Percentiles rank a stretch among this genome's conserved stretches.
phyloP scores from a whole-genome alignment of 2,113 vertebrate genomes.

The Beaufortia kweichowensis region DNA sequence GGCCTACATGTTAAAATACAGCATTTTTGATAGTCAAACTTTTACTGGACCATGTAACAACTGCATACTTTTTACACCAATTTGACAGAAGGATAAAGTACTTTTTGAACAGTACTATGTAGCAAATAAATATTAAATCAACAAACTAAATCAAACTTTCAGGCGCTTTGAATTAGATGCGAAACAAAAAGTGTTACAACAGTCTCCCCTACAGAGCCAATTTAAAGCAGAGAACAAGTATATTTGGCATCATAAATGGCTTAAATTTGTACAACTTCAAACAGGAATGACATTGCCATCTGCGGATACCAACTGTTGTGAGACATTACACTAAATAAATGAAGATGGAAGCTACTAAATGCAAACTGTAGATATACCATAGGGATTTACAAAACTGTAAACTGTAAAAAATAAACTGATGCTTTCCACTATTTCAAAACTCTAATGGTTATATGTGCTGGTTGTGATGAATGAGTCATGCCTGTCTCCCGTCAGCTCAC shows the following conservation, averaged over 20 bases:
- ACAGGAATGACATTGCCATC: neutral
- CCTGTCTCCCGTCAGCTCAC: conserved; percentile 14
- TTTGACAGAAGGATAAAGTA: too few species aligned
- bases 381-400: conserved; percentile 21
- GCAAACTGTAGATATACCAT: neutral
- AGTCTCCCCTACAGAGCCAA: conserved; percentile 1
- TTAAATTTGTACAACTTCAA: neutral
- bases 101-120: neutral
- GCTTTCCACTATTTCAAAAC: conserved; percentile 27
- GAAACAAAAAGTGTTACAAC: too few species aligned
- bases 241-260: conserved; percentile 14
- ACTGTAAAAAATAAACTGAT: neutral
- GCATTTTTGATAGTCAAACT: too few species aligned
- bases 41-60: too few species aligned
- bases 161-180: too few species aligned
- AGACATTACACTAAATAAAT: conserved; percentile 37
- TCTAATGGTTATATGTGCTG: conserved; percentile 13
- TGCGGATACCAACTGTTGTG: neutral
- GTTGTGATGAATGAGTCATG: conserved; percentile 31
- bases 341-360: conserved; percentile 15
- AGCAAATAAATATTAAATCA: neutral
- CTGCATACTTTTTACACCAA: too few species aligned
- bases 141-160: too few species aligned
- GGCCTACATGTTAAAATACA: too few species aligned
- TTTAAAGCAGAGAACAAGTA: neutral